Evolutionary conservation across 2,797 vertebrate species (phyloP), one percentile per base, ranked within the genome.

Genomic region (Antrozous pallidus): DNA sequence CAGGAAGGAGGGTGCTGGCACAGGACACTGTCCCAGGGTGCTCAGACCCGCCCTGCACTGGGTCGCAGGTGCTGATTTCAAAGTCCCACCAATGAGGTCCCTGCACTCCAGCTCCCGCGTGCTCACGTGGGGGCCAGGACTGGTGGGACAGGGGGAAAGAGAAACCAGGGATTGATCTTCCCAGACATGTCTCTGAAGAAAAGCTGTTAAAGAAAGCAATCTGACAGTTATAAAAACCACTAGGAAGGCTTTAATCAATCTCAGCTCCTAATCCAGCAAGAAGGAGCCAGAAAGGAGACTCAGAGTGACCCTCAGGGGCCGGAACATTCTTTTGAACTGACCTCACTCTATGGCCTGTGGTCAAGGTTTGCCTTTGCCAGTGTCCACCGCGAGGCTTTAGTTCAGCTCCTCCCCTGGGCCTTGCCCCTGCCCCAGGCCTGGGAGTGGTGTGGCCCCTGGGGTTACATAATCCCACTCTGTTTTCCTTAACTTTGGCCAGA

Each of bases 21-120:
- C 33, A 2, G 8, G 49, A 33, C 8, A 7, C 26, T 28, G 49
- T 51, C 6, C 28, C 3, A 61, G 6, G 10, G 0, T n/a, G 40
- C 4, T 16, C 12, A 51, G 9, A 16, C 3, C 56, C 5, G 12
- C 7, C 33, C 49, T 18, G 20, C 42, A 67, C 16, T 28, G 16
- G 22, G 69, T 86, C 24, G 18, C 18, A 8, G 51, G 63, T 82
- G 17, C n/a, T 63, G 3, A 14, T 3, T 56, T 2, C 22, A 16
- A 2, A 0, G 61, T 6, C 31, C 22, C 16, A 3, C 4, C 12
- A 9, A 11, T 0, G 3, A 51, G 9, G 63, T 56, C 26, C 36
- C 20, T 26, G 36, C 16, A 8, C 18, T 58, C 38, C 5, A 12
- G 16, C 3, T 54, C n/a, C 45, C 0, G 1, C 1, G 18, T 16